phyloP scores from a whole-genome alignment of 2,888 invertebrate species.

The Archips crataeganus region DNA sequence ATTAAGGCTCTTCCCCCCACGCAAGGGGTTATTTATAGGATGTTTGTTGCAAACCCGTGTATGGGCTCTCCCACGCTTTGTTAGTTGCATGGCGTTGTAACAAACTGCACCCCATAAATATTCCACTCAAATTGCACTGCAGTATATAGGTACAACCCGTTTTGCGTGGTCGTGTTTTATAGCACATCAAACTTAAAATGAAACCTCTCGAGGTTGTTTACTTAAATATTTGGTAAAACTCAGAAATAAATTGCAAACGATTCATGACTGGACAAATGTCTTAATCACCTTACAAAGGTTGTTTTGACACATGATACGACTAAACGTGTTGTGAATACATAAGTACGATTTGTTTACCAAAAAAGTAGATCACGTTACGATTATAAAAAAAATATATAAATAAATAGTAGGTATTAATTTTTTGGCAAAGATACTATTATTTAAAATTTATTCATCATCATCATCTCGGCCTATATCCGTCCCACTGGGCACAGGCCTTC shows the following conservation, averaged over 20 bases:
- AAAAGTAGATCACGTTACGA: background rate
- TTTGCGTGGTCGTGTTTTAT: constrained; percentile 19
- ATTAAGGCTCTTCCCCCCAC: constrained; percentile 36
- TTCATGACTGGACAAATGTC: background rate
- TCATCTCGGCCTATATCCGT: no score
- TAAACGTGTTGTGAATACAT: background rate
- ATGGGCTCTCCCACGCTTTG: constrained; percentile 33
- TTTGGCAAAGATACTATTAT: no score
- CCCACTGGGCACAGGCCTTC: no score
- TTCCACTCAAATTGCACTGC: constrained; percentile 36
- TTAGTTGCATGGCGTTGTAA: constrained; percentile 30
- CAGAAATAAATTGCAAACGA: background rate
- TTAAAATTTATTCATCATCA: no score
- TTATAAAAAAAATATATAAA: no score
- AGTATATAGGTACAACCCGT: constrained; percentile 15
- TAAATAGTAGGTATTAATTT: no score
- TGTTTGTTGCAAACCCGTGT: constrained; percentile 33
- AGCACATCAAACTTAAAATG: background rate
- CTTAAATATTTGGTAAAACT: background rate
- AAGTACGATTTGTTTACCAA: background rate
- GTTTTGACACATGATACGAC: background rate
- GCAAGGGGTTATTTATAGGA: constrained; percentile 38
- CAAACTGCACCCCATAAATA: constrained; percentile 39
- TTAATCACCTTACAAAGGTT: background rate
- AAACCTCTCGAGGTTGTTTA: constrained; percentile 35